Base-by-base conservation (phyloP, 2,888 invertebrate genomes). In the Gastracanthus pulcherrimus region DNA sequence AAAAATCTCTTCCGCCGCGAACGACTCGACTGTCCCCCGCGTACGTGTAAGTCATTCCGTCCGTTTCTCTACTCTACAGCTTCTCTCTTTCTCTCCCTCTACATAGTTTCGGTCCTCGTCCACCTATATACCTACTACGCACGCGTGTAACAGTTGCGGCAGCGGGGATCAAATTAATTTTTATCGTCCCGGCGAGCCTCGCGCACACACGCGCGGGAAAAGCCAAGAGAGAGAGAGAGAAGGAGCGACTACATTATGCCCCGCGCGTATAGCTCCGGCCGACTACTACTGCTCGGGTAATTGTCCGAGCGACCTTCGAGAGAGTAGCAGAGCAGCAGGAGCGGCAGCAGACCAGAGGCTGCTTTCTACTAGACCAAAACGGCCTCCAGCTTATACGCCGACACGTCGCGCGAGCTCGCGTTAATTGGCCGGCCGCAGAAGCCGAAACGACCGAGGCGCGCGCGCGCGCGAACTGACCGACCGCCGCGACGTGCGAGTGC, bases 1-100 rank as follows among this genome's bases (percentile, higher is more conserved):
- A 89, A 90, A 89, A 90, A 90, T 90, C 86, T 89, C 87, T 89
- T 88, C 87, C 86, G 86, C 84, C 86, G 85, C 85, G 23, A 29
- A 29, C 38, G 55, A 86, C 85, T 85, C 81, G 81, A 83, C 48
- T 48, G 67, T 69, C 66, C 67, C 31, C 76, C 80, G 60, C 71
- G 64, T 71, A 62, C 80, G 60, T 69, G 64, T 71, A 62, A 72
- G 64, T 74, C 80, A 69, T 77, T 70, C 76, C 23, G n/a, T n/a
- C n/a, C n/a, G n/a, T n/a, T n/a, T n/a, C n/a, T n/a, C n/a, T n/a
- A n/a, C n/a, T n/a, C n/a, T n/a, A n/a, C n/a, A 11, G 41, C 31
- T 9, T 16, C 19, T 48, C 64, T 29, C 26, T 48, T 31, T 36
- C 23, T 3, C 51, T 48, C 67, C 31, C 71, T 16, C 11, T 36